phyloP scores from a whole-genome alignment of 92 coral and sea anemone species.

The Umimayanthus kanabou region DNA sequence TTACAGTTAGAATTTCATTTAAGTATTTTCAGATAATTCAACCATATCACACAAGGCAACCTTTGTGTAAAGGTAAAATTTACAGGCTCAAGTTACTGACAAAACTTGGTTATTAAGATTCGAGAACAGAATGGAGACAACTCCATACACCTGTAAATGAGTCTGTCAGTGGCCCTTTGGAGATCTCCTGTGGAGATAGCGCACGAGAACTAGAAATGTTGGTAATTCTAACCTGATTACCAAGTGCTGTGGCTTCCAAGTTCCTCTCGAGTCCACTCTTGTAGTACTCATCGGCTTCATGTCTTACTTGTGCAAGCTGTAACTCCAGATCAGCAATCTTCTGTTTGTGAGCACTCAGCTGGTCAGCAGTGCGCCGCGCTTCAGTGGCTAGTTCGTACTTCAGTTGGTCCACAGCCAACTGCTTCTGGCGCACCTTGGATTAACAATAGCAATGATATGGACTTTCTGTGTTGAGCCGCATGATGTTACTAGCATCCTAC shows the following conservation, averaged over 20 bases:
- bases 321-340: slow-evolving; percentile 79
- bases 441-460: neutral
- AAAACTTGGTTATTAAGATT: too few species aligned
- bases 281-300: slow-evolving; percentile 93
- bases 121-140: neutral
- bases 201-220: too few species aligned
- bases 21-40: too few species aligned
- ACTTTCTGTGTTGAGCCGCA: too few species aligned
- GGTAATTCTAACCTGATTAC: slow-evolving; percentile 75
- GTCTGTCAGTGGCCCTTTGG: neutral
- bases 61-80: too few species aligned
- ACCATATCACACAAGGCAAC: too few species aligned
- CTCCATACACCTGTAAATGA: too few species aligned
- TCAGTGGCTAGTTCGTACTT: slow-evolving; percentile 80
- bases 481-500: too few species aligned
- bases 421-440: slow-evolving; percentile 87
- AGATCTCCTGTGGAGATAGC: neutral
- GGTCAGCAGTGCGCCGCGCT: slow-evolving; percentile 77
- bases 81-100: too few species aligned
- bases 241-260: slow-evolving; percentile 87
- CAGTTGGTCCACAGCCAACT: slow-evolving; percentile 73
- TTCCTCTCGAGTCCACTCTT: slow-evolving; percentile 93
- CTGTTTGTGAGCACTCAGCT: slow-evolving; percentile 69
- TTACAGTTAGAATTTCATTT: too few species aligned
- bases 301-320: slow-evolving; percentile 86